These are phyloP conservation scores for Epizoanthus ramosus DNA, from an alignment of 92 coral and sea anemone species.

Conservation along the genomic window DNA sequence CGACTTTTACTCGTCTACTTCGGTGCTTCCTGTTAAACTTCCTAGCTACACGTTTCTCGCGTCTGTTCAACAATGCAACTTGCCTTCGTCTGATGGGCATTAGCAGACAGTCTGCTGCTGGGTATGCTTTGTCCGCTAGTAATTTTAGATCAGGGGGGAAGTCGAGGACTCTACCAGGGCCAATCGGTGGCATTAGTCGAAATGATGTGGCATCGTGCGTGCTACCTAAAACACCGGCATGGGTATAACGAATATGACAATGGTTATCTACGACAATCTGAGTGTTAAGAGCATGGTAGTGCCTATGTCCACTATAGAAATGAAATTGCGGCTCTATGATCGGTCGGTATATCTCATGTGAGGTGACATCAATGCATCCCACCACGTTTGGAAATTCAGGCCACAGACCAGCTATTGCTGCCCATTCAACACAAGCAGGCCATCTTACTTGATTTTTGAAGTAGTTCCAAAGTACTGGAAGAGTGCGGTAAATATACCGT, in stretches of 20 bases:
- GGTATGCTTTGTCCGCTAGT: no score
- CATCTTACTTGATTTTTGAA: slow-evolving; percentile 53
- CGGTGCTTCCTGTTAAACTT: background rate
- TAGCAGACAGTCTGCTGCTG: background rate
- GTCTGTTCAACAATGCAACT: background rate
- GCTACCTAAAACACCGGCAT: background rate
- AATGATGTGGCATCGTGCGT: no score
- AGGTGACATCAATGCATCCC: slow-evolving; percentile 37
- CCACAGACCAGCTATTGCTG: slow-evolving; percentile 24
- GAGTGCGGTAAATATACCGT: slow-evolving; percentile 46
- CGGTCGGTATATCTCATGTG: slow-evolving; percentile 21
- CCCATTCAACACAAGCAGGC: slow-evolving; percentile 55
- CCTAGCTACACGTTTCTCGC: slow-evolving; percentile 6
- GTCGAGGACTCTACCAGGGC: background rate
- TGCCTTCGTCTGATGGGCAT: no score
- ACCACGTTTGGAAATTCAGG: slow-evolving; percentile 39
- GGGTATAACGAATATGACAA: background rate
- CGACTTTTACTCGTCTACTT: slow-evolving; percentile 8
- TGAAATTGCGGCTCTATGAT: slow-evolving; percentile 10
- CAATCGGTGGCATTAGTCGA: background rate
- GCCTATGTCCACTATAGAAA: no score
- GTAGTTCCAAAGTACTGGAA: slow-evolving; percentile 52
- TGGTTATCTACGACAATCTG: no score
- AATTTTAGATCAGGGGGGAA: no score
- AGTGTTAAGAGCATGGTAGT: no score